A percentile compares a stretch with the other conserved stretches of the same genome.
Conservation (phyloP, 2,113 vertebrate species). For the Coracopsis vasa region DNA sequence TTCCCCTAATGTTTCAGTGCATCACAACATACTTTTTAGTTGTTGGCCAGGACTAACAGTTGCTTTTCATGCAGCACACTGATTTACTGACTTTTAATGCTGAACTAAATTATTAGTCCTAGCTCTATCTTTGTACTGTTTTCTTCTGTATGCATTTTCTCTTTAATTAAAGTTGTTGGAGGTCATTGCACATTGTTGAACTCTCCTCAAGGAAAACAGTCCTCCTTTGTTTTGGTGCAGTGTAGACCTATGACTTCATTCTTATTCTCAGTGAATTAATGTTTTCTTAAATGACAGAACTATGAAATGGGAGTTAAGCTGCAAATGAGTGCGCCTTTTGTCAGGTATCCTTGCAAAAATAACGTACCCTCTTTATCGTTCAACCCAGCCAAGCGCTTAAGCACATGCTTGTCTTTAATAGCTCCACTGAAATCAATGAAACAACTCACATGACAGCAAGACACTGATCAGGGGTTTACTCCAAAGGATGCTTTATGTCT, state of each 20-base stretch:
- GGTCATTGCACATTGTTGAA: neutral
- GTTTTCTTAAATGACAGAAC: neutral
- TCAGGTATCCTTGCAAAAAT: neutral
- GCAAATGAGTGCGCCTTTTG: neutral
- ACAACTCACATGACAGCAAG: neutral
- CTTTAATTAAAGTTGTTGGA: conserved; percentile 21
- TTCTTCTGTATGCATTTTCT: neutral
- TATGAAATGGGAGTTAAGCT: neutral
- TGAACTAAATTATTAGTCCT: neutral
- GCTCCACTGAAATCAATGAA: neutral
- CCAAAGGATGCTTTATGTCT: neutral
- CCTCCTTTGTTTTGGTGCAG: neutral
- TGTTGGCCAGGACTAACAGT: neutral
- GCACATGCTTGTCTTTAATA: neutral
- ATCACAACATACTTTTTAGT: neutral
- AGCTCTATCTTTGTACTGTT: neutral
- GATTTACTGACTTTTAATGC: conserved; percentile 21
- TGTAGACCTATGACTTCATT: neutral
- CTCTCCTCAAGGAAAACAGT: neutral
- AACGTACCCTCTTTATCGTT: neutral
- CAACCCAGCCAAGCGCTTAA: neutral
- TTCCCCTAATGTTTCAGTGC: neutral
- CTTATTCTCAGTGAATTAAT: neutral
- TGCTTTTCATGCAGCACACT: neutral
- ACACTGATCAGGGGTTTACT: neutral